Evolutionary conservation across 2,113 vertebrate genomes (phyloP), one percentile per base, ranked within the genome.

Genomic region (Speoplatyrhinus poulsoni): DNA sequence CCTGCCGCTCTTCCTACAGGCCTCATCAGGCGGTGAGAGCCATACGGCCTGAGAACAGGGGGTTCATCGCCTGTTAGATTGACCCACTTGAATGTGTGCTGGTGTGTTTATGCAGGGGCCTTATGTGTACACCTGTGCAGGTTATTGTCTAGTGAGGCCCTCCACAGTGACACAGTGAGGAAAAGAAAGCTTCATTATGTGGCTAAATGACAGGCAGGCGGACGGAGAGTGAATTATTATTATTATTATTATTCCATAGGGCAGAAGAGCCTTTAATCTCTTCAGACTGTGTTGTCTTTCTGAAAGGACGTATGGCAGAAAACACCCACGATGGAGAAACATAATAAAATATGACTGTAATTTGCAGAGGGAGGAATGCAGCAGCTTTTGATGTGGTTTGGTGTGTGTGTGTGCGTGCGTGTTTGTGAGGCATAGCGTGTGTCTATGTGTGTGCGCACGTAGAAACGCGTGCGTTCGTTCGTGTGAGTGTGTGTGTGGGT

Each of bases 191-290:
- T 68, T 85, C 82, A 88, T 87, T 79, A 80, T 53, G 16, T 52
- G 50, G 84, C 80, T 82, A 81, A 81, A 75, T 80, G 79, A 80
- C 73, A 82, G 74, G 15, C 73, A 68, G 57, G 71, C 67, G 70
- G 61, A 74, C 46, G 81, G 65, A 65, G 32, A 65, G 33, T 49
- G 56, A 70, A 76, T 60, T 62, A n/a, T n/a, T n/a, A n/a, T n/a
- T n/a, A n/a, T n/a, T n/a, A n/a, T n/a, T n/a, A n/a, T n/a, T n/a
- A n/a, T 62, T 82, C 55, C 73, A 63, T 50, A 52, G 13, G 52
- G 70, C 69, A 60, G 62, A 74, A 41, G 32, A 73, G 68, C 69
- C 73, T 63, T 80, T 64, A 59, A 79, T 85, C 62, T 72, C 69
- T 82, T 69, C 60, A 67, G 10, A 17, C 13, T 59, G 11, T 59